phyloP scores from a whole-genome alignment of 2,888 invertebrate genomes.

The Oligia latruncula region DNA sequence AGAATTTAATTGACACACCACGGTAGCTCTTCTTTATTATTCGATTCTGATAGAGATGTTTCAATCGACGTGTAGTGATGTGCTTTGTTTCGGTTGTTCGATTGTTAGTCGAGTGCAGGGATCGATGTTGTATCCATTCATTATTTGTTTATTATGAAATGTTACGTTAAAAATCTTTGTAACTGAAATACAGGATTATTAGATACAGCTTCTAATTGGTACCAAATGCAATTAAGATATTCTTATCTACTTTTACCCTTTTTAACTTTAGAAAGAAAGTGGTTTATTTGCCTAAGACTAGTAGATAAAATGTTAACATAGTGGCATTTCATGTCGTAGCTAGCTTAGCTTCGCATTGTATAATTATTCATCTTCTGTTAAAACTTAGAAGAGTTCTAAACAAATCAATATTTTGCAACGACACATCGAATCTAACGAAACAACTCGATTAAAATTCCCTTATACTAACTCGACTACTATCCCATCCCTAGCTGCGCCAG shows the following conservation, averaged over 20 bases:
- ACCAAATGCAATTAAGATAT: no score
- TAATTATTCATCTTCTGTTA: no score
- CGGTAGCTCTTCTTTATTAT: constrained; percentile 66
- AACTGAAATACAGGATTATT: not conserved
- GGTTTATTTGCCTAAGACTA: no score
- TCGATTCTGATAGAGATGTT: constrained; percentile 77
- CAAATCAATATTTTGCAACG: no score
- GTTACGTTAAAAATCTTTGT: not conserved
- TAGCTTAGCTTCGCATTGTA: no score
- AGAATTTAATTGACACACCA: constrained; percentile 60
- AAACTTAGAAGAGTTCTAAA: no score
- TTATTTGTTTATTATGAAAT: constrained; percentile 6
- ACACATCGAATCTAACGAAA: not conserved
- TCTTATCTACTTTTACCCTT: no score
- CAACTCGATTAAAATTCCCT: constrained; percentile 1
- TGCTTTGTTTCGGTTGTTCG: constrained; percentile 59
- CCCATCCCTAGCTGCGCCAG: constrained; percentile 61
- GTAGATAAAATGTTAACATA: no score
- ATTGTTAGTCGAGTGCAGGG: constrained; percentile 34
- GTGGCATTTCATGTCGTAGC: no score
- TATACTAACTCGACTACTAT: constrained; percentile 21
- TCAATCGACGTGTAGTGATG: constrained; percentile 72
- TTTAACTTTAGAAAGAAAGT: no score
- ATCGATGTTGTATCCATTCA: constrained; percentile 31
- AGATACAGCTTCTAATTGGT: no score